A percentile compares a stretch with the other conserved stretches of the same genome.
Conservation (phyloP, 2,888 invertebrate genomes). For the Drosophila monieri region DNA sequence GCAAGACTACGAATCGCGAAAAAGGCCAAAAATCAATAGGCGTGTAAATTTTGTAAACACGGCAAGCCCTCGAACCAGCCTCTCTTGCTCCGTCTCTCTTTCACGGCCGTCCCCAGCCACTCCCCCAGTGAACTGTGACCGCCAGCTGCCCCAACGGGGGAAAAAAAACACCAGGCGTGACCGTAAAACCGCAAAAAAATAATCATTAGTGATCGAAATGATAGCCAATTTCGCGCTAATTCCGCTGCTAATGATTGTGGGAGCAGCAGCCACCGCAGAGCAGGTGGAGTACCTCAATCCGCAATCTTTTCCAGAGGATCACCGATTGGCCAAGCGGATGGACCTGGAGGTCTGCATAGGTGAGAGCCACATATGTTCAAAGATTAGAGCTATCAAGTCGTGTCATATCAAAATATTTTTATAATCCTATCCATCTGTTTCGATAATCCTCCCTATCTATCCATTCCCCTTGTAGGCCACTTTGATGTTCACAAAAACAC, state of each 20-base stretch:
- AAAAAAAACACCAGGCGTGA: conserved; percentile 12
- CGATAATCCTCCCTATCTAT: neutral
- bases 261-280: conserved; percentile 47
- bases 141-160: conserved; percentile 14
- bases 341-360: conserved; percentile 83
- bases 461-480: conserved; percentile 68
- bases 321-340: conserved; percentile 82
- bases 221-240: conserved; percentile 20
- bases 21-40: conserved; percentile 67
- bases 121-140: conserved; percentile 55
- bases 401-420: neutral
- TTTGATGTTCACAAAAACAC: conserved; percentile 95
- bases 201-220: conserved; percentile 46
- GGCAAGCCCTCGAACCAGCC: conserved; percentile 62
- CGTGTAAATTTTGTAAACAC: conserved; percentile 76
- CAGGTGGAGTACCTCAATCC: conserved; percentile 54
- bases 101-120: conserved; percentile 1
- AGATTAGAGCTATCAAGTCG: neutral
- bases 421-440: neutral
- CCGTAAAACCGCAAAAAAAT: conserved; percentile 24
- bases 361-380: conserved; percentile 49
- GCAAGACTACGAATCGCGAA: conserved; percentile 22
- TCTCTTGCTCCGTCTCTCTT: conserved; percentile 7
- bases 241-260: conserved; percentile 45
- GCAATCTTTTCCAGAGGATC: conserved; percentile 39